phyloP scores from a whole-genome alignment of 2,888 invertebrate genomes.

The Athetis lepigone region DNA sequence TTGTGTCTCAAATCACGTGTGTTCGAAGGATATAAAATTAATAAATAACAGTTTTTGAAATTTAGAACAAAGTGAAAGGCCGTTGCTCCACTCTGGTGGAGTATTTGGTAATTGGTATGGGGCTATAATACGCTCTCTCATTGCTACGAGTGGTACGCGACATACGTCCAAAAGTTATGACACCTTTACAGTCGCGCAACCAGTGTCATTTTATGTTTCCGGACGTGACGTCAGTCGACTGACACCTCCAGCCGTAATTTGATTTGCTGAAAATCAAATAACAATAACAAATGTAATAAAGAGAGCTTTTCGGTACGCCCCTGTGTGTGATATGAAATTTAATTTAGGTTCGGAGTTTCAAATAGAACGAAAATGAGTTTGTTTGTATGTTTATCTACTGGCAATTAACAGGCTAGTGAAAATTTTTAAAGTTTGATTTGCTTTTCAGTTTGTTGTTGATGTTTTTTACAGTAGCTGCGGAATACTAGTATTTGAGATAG shows the following conservation, averaged over 20 bases:
- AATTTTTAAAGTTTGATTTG: no score
- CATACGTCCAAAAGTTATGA: constrained; percentile 31
- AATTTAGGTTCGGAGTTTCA: constrained; percentile 14
- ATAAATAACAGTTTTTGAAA: not conserved
- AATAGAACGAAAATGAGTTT: not conserved
- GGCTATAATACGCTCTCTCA: constrained; percentile 3
- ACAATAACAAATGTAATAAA: constrained; percentile 50
- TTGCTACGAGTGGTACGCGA: constrained; percentile 19
- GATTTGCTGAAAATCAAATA: constrained; percentile 52
- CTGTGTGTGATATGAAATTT: constrained; percentile 10
- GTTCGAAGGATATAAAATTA: not conserved
- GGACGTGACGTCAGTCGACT: constrained; percentile 39
- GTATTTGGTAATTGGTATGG: constrained; percentile 33
- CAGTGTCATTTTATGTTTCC: constrained; percentile 37
- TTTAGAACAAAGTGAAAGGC: constrained; percentile 14
- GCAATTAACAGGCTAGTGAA: not conserved
- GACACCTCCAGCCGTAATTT: constrained; percentile 35
- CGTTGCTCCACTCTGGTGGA: not conserved
- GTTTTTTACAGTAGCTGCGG: no score
- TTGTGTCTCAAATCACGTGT: not conserved
- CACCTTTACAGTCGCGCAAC: constrained; percentile 31
- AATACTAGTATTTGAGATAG: no score
- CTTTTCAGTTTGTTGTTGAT: no score
- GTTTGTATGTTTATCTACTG: not conserved
- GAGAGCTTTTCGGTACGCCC: constrained; percentile 4